Conservation (phyloP, 2,113 vertebrate genomes). For the Albula glossodonta region DNA sequence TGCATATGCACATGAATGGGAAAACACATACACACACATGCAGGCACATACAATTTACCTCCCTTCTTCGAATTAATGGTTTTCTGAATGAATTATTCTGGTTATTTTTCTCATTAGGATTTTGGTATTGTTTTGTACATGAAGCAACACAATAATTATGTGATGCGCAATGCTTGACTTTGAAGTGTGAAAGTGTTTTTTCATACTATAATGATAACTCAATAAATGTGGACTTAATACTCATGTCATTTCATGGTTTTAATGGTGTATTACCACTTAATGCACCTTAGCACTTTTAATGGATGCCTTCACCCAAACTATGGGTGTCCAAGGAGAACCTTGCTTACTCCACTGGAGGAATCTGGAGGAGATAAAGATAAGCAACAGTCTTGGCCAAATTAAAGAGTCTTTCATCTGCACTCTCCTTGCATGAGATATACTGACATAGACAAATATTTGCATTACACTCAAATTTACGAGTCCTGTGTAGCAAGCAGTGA, state of each 20-base stretch:
- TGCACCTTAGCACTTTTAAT: too few species aligned
- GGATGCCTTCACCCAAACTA: background rate
- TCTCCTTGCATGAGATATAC: background rate
- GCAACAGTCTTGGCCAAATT: background rate
- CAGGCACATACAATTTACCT: too few species aligned
- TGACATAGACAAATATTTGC: constrained; percentile 20
- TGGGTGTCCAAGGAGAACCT: background rate
- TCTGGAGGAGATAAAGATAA: background rate
- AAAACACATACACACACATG: too few species aligned
- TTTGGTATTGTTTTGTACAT: background rate
- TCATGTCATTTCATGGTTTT: background rate
- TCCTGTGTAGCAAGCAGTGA: constrained; percentile 1
- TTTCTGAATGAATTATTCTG: too few species aligned
- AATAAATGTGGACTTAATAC: too few species aligned
- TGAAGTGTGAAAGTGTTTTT: background rate
- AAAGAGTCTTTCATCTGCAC: background rate
- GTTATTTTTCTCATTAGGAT: background rate
- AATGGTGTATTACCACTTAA: too few species aligned
- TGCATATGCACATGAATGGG: too few species aligned
- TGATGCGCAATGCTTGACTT: background rate
- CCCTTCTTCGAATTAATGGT: too few species aligned
- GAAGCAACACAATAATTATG: background rate
- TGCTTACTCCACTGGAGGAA: background rate
- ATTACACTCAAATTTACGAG: constrained; percentile 6
- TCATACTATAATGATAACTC: background rate